Evolutionary conservation across 2,113 vertebrate genomes (phyloP).

Genomic region (Donacobius atricapilla): DNA sequence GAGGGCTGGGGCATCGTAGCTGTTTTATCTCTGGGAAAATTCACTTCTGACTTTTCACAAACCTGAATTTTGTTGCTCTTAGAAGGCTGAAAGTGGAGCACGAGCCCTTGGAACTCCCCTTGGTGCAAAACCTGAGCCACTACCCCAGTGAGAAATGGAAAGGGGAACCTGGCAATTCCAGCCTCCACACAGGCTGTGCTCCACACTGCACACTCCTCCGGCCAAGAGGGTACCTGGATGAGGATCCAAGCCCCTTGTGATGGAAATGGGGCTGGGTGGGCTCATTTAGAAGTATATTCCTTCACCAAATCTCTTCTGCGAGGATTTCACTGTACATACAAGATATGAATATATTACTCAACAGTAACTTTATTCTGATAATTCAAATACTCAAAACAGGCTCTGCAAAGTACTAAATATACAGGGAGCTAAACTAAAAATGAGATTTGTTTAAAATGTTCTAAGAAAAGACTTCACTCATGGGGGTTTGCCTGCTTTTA

Average conservation of each 20-base stretch:
- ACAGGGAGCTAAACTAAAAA: constrained; percentile 52
- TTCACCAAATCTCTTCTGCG: neutral
- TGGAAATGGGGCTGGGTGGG: neutral
- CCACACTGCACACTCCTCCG: rapidly evolving
- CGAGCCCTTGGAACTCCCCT: rapidly evolving
- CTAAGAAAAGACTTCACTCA: neutral
- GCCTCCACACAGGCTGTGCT: neutral
- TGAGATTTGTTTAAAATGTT: neutral
- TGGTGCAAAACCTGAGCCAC: neutral
- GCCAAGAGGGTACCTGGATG: neutral
- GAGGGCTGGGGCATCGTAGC: neutral
- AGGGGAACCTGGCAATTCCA: neutral
- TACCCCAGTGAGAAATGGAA: rapidly evolving
- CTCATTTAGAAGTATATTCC: constrained; percentile 7
- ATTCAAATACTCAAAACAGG: neutral
- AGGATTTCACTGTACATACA: neutral
- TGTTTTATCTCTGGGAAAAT: neutral
- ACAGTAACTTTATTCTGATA: constrained; percentile 48
- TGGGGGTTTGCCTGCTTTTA: neutral
- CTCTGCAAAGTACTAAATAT: constrained; percentile 40
- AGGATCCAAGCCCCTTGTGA: rapidly evolving
- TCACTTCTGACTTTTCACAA: neutral
- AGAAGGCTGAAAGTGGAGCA: neutral
- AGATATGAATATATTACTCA: constrained; percentile 49
- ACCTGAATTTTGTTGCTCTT: neutral